Evolutionary conservation across 2,113 vertebrate species (phyloP).

Genomic region (Perca schrenkii): DNA sequence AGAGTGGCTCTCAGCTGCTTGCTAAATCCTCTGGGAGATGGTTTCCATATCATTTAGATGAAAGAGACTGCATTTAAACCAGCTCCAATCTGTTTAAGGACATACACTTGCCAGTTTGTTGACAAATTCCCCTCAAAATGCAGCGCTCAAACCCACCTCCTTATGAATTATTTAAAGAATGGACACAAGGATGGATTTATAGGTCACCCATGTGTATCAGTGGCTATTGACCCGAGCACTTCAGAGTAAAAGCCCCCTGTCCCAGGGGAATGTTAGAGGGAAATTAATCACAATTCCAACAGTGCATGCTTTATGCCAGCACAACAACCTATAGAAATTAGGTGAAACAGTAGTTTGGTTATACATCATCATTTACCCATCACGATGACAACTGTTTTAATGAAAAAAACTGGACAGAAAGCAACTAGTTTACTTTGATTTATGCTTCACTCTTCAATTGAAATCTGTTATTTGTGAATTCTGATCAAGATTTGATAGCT

Average conservation of each 20-base stretch:
- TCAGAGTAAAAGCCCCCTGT: conserved; percentile 48
- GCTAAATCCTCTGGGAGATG: conserved; percentile 51
- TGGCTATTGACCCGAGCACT: conserved; percentile 60
- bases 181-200: conserved; percentile 56
- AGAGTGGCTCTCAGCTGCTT: conserved; percentile 38
- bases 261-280: conserved; percentile 34
- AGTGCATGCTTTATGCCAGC: conserved; percentile 9
- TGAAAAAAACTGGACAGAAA: neutral
- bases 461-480: neutral
- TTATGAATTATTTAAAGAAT: conserved; percentile 63
- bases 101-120: conserved; percentile 27
- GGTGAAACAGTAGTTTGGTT: neutral
- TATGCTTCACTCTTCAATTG: neutral
- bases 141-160: conserved; percentile 16
- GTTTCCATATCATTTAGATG: conserved; percentile 59
- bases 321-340: conserved; percentile 12
- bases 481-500: neutral
- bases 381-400: neutral
- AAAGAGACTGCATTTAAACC: conserved; percentile 64
- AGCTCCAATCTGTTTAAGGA: conserved; percentile 43
- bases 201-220: conserved; percentile 49
- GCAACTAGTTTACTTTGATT: neutral
- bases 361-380: conserved; percentile 23
- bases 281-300: conserved; percentile 61
- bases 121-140: conserved; percentile 30